Evolutionary conservation across 2,113 vertebrate genomes (phyloP).

Genomic region (Sinocyclocheilus maitianheensis): DNA sequence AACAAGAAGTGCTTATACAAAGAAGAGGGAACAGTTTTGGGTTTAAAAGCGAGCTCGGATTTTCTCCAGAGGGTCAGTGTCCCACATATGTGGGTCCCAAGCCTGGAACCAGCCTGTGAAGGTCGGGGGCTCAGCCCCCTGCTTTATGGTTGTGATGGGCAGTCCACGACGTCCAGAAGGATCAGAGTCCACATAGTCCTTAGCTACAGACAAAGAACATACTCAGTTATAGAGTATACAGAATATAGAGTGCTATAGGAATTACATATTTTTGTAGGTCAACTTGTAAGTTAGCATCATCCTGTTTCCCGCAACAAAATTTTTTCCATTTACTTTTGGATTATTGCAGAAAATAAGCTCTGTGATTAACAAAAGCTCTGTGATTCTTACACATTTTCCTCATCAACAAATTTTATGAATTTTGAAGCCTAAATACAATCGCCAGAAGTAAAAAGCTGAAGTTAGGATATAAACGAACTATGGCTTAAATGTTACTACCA

Average conservation of each 20-base stretch:
- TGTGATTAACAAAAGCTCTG: neutral
- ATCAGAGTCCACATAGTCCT: constrained; percentile 71
- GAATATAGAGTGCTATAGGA: neutral
- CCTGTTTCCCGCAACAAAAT: neutral
- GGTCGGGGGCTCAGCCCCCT: constrained; percentile 68
- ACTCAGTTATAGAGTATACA: neutral
- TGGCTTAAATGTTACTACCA: neutral
- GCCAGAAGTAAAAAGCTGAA: neutral
- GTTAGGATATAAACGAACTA: neutral
- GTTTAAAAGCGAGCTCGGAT: constrained; percentile 68
- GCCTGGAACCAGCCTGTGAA: constrained; percentile 79
- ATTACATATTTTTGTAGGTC: neutral
- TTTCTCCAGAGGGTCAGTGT: constrained; percentile 62
- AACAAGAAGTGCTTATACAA: constrained; percentile 3
- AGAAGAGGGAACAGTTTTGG: neutral
- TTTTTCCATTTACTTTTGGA: neutral
- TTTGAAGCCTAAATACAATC: neutral
- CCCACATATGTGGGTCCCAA: constrained; percentile 75
- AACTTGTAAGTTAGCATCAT: neutral
- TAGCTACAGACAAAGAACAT: constrained; percentile 60
- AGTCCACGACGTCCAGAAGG: constrained; percentile 67
- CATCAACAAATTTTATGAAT: neutral
- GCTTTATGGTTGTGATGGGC: constrained; percentile 69
- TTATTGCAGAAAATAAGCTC: neutral
- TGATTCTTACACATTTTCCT: neutral